These are phyloP conservation scores for Heliocidaris erythrogramma DNA, from an alignment of 35 echinoderm and acorn worm genomes.

Conservation along the genomic window DNA sequence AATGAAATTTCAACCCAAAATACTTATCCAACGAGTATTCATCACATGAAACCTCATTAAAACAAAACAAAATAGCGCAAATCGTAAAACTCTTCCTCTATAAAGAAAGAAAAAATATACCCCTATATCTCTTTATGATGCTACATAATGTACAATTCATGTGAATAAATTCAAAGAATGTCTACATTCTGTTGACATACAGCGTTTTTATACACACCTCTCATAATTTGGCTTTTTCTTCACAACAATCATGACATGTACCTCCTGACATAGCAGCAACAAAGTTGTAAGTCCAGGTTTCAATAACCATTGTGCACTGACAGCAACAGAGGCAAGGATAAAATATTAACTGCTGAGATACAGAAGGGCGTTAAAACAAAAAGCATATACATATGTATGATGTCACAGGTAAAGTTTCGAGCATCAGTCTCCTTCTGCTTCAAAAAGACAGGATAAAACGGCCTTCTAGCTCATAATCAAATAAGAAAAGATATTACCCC, in stretches of 20 bases:
- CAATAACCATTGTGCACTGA: not conserved
- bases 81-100: not conserved
- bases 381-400: no score
- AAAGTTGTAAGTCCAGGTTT: not conserved
- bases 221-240: not conserved
- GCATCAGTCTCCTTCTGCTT: no score
- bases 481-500: no score
- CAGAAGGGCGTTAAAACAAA: no score
- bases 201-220: not conserved
- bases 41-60: not conserved
- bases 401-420: no score
- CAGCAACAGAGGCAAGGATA: not conserved
- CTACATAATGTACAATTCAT: not conserved
- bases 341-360: not conserved
- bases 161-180: not conserved
- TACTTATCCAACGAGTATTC: not conserved
- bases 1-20: not conserved
- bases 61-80: not conserved
- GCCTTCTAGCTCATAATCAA: no score
- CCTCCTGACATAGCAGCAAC: not conserved
- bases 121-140: not conserved
- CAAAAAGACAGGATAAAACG: no score
- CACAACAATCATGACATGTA: not conserved
- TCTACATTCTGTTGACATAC: not conserved
- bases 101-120: not conserved